A percentile compares a stretch with the other conserved stretches of the same genome.
These are phyloP conservation scores for Epiblema foenella DNA, from an alignment of 2,888 invertebrate genomes.

Conservation along the genomic window DNA sequence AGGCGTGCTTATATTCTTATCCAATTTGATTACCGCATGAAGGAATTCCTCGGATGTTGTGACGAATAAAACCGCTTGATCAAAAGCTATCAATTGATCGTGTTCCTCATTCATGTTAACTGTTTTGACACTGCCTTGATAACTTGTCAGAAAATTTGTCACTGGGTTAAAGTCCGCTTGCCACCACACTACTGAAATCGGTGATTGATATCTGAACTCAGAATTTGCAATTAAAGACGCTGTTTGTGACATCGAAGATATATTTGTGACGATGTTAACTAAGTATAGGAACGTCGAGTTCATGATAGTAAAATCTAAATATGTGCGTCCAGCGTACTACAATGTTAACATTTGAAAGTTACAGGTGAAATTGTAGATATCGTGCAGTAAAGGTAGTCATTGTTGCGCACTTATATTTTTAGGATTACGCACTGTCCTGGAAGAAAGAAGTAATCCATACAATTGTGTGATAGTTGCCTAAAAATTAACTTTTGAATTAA, in stretches of 20 bases:
- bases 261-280: neutral
- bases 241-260: constrained; percentile 48
- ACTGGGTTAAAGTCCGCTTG: constrained; percentile 48
- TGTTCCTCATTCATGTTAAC: constrained; percentile 45
- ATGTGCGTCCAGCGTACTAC: constrained; percentile 1
- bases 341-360: neutral
- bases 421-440: neutral
- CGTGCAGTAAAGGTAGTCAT: neutral
- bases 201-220: constrained; percentile 51
- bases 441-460: neutral
- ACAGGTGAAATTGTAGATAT: neutral
- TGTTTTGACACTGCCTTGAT: constrained; percentile 53
- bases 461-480: too few species aligned
- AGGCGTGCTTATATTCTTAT: constrained; percentile 51
- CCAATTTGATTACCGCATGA: constrained; percentile 52
- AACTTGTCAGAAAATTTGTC: constrained; percentile 54
- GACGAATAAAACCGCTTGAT: constrained; percentile 62
- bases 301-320: neutral
- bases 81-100: constrained; percentile 49
- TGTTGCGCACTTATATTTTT: neutral
- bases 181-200: constrained; percentile 59
- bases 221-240: constrained; percentile 56
- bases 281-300: neutral
- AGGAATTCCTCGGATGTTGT: constrained; percentile 53
- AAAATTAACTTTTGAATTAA: too few species aligned